A percentile compares a stretch with the other conserved stretches of the same genome.
These are phyloP conservation scores for Hypomecis punctinalis DNA, from an alignment of 2,888 invertebrate species.

Conservation along the genomic window DNA sequence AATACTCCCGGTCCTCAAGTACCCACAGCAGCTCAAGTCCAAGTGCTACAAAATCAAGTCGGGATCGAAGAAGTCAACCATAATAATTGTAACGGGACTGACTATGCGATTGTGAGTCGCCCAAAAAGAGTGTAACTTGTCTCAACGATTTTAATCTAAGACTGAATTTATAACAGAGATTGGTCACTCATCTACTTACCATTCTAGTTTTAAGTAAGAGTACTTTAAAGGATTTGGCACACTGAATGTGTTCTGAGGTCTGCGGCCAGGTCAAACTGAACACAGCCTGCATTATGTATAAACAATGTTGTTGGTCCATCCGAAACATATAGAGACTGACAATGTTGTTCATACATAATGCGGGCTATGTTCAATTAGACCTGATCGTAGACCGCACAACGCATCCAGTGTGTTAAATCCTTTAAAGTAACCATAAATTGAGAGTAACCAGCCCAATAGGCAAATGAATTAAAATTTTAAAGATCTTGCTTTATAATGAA, in stretches of 20 bases:
- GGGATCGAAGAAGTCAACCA: slow-evolving; percentile 86
- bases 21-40: slow-evolving; percentile 79
- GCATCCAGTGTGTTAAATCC: no score
- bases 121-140: slow-evolving; percentile 90
- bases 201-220: slow-evolving; percentile 42
- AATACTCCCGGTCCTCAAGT: slow-evolving; percentile 83
- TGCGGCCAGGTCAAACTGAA: no score
- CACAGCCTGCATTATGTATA: no score
- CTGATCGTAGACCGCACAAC: no score
- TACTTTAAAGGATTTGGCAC: not conserved
- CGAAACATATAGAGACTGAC: no score
- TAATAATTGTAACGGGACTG: slow-evolving; percentile 90
- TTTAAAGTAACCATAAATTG: slow-evolving; percentile 7
- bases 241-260: no score
- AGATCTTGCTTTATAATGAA: not conserved
- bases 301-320: no score
- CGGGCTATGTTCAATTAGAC: no score
- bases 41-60: slow-evolving; percentile 75
- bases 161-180: slow-evolving; percentile 66
- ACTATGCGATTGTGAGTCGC: slow-evolving; percentile 93
- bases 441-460: not conserved
- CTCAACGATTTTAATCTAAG: slow-evolving; percentile 56
- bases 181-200: slow-evolving; percentile 49
- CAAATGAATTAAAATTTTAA: not conserved
- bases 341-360: no score